Evolutionary conservation across 2,113 vertebrate genomes (phyloP).

Genomic region (Tringa solitaria): DNA sequence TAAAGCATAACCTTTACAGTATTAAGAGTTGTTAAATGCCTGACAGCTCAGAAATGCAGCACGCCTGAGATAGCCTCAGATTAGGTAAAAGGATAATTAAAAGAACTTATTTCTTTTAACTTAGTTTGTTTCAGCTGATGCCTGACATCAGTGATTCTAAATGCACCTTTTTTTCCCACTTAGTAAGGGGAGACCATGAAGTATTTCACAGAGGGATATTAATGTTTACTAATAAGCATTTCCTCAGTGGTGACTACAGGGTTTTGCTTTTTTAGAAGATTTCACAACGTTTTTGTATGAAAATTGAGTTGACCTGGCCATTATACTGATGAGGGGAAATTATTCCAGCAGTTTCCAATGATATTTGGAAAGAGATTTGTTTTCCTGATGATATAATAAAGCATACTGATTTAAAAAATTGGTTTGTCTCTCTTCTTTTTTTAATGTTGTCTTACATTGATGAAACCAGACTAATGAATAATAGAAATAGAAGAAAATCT

Average conservation of each 20-base stretch:
- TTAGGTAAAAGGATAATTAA: background rate
- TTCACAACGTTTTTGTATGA: background rate
- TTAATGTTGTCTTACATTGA: background rate
- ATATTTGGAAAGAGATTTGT: background rate
- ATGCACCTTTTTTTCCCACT: background rate
- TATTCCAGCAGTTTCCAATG: background rate
- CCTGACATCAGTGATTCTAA: background rate
- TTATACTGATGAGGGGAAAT: background rate
- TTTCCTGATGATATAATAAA: background rate
- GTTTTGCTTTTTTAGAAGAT: background rate
- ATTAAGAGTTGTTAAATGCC: background rate
- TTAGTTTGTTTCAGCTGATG: background rate
- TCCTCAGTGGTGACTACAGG: background rate
- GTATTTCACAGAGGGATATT: background rate
- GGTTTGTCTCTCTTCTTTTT: background rate
- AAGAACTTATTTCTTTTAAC: background rate
- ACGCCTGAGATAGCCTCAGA: background rate
- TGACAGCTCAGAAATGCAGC: background rate
- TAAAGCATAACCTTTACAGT: background rate
- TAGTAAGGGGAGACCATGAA: background rate
- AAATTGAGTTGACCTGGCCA: background rate
- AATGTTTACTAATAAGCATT: background rate
- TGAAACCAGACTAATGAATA: background rate
- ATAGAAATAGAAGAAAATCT: background rate
- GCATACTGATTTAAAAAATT: background rate